Conservation (phyloP, 2,888 invertebrate genomes). For the Mesochorus sp. region DNA sequence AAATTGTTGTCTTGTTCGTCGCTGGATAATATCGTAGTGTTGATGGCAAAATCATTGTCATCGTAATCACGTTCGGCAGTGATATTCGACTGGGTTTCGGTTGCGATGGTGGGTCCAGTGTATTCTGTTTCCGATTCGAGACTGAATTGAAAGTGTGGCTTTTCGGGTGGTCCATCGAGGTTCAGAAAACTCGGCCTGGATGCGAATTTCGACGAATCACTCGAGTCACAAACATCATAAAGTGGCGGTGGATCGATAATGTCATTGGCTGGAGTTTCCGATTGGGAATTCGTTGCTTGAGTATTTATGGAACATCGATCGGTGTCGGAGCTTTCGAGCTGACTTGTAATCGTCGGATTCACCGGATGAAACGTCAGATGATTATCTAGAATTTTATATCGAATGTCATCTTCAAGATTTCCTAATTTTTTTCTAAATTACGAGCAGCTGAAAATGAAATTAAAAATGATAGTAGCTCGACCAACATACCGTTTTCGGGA, state of each 20-base stretch:
- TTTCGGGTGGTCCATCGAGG: conserved; percentile 86
- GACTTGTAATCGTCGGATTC: conserved; percentile 69
- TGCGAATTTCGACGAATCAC: conserved; percentile 78
- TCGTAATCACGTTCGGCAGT: conserved; percentile 82
- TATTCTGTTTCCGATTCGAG: conserved; percentile 69
- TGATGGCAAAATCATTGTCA: conserved; percentile 80
- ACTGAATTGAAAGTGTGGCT: conserved; percentile 87
- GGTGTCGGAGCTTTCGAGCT: conserved; percentile 77
- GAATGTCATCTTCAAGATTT: neutral
- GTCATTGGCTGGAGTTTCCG: conserved; percentile 73
- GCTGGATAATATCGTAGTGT: conserved; percentile 78
- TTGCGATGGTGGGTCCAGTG: conserved; percentile 84
- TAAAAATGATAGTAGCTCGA: neutral
- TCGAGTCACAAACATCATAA: conserved; percentile 76
- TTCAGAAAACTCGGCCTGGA: conserved; percentile 86
- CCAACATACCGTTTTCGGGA: conserved; percentile 73
- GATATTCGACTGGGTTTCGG: conserved; percentile 82
- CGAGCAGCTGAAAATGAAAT: conserved; percentile 8
- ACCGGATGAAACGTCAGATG: conserved; percentile 57
- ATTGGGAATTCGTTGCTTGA: conserved; percentile 76
- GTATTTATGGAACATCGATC: conserved; percentile 79
- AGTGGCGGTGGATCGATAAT: conserved; percentile 78
- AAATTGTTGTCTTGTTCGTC: conserved; percentile 80
- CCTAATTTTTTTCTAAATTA: neutral
- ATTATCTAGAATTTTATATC: conserved; percentile 30